Percentiles rank a stretch among this genome's conserved stretches.
These are phyloP conservation scores for Julus scandinavius DNA, from an alignment of 2,888 invertebrate species.

Conservation along the genomic window DNA sequence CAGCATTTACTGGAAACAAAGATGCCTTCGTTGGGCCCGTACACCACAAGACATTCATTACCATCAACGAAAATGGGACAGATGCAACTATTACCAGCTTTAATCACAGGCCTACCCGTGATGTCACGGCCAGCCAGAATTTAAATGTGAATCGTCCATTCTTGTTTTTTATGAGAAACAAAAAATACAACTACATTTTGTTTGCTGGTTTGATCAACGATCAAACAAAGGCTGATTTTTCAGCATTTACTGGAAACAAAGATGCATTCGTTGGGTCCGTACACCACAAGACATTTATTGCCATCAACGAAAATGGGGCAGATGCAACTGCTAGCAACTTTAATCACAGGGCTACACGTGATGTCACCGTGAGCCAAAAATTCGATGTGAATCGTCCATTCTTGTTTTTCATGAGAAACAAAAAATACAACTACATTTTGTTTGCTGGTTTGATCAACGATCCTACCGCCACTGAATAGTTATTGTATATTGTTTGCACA, in stretches of 20 bases:
- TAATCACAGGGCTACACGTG: conserved; percentile 58
- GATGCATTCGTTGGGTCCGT: conserved; percentile 75
- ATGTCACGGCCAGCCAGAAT: background rate
- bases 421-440: conserved; percentile 56
- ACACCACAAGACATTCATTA: conserved; percentile 85
- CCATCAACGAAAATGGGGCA: conserved; percentile 88
- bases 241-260: conserved; percentile 55
- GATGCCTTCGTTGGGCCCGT: conserved; percentile 75
- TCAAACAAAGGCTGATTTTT: conserved; percentile 52
- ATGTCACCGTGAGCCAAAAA: background rate
- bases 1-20: conserved; percentile 55
- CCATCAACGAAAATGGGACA: conserved; percentile 88
- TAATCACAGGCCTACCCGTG: conserved; percentile 58
- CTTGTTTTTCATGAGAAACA: conserved; percentile 60
- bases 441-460: conserved; percentile 59
- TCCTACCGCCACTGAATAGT: conserved; percentile 33
- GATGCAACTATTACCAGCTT: conserved; percentile 83
- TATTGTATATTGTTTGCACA: no score
- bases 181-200: conserved; percentile 56
- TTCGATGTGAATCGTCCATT: conserved; percentile 60
- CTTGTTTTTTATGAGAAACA: conserved; percentile 60
- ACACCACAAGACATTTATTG: conserved; percentile 85
- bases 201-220: conserved; percentile 59
- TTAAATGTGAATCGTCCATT: conserved; percentile 60
- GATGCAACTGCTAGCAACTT: conserved; percentile 83